Percentiles rank a stretch among this genome's conserved stretches.
These are phyloP conservation scores for Andricus quercusramuli DNA, from an alignment of 2,888 invertebrate species.

Conservation along the genomic window DNA sequence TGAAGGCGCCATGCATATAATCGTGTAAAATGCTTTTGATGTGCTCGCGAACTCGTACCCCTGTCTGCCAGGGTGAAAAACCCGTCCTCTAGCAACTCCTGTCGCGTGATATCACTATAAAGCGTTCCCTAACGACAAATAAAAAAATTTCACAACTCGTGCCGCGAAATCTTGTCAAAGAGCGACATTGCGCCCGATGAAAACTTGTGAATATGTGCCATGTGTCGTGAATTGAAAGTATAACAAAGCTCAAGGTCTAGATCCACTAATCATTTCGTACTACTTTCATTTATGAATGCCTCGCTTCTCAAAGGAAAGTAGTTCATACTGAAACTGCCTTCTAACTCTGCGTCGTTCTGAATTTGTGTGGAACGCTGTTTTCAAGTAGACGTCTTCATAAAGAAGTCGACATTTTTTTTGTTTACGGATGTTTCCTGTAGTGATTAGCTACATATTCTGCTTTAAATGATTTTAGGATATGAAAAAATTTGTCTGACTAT, in stretches of 20 bases:
- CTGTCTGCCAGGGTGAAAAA: conserved; percentile 63
- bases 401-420: not conserved
- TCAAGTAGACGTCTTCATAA: not conserved
- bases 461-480: too few relatives aligned
- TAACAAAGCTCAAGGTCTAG: conserved; percentile 2
- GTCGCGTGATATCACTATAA: conserved; percentile 49
- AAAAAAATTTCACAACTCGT: conserved; percentile 44
- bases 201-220: conserved; percentile 19
- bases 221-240: not conserved
- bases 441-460: too few relatives aligned
- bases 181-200: conserved; percentile 14
- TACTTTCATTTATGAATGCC: not conserved
- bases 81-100: conserved; percentile 54
- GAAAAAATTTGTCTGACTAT: too few relatives aligned
- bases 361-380: not conserved
- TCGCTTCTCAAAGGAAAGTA: not conserved
- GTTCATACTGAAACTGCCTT: not conserved
- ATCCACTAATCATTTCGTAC: not conserved
- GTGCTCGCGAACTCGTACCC: conserved; percentile 62
- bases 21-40: conserved; percentile 74
- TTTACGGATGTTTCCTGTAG: not conserved
- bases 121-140: conserved; percentile 43
- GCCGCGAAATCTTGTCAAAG: conserved; percentile 44
- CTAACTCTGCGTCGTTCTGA: not conserved
- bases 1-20: conserved; percentile 72